phyloP scores from a whole-genome alignment of 1,140 invertebrate species.

The Eupristina koningsbergeri region DNA sequence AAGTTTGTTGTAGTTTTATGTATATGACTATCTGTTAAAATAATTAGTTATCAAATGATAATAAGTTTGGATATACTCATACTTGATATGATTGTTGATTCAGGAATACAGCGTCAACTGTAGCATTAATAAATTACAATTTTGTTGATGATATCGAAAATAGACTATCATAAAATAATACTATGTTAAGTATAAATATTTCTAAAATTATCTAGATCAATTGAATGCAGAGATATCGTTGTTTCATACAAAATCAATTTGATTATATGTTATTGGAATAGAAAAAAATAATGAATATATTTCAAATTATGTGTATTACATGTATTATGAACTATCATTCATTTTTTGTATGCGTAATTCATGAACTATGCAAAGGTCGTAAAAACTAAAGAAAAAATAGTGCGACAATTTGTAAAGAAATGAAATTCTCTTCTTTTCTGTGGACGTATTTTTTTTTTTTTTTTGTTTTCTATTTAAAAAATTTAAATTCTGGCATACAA shows the following conservation, averaged over 20 bases:
- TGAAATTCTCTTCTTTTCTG: not conserved
- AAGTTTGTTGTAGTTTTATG: too few relatives aligned
- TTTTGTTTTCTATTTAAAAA: too few relatives aligned
- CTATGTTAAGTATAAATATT: not conserved
- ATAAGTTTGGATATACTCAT: too few relatives aligned
- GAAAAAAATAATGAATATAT: too few relatives aligned
- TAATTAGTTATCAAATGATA: too few relatives aligned
- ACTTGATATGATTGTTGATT: not conserved
- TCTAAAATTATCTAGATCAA: not conserved
- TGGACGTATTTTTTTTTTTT: not conserved
- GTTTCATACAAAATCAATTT: not conserved
- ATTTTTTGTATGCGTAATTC: too few relatives aligned
- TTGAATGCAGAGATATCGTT: not conserved
- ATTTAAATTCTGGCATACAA: slow-evolving; percentile 27
- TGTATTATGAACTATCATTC: too few relatives aligned
- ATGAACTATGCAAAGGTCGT: too few relatives aligned
- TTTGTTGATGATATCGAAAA: not conserved
- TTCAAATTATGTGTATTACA: too few relatives aligned
- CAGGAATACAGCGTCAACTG: not conserved
- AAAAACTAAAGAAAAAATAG: slow-evolving; percentile 12
- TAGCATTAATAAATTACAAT: not conserved
- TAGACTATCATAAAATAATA: not conserved
- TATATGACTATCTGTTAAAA: too few relatives aligned
- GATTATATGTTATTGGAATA: too few relatives aligned
- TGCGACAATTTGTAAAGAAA: not conserved